These are phyloP conservation scores for Cydia fagiglandana DNA, from an alignment of 1,140 invertebrate species.

Conservation along the genomic window DNA sequence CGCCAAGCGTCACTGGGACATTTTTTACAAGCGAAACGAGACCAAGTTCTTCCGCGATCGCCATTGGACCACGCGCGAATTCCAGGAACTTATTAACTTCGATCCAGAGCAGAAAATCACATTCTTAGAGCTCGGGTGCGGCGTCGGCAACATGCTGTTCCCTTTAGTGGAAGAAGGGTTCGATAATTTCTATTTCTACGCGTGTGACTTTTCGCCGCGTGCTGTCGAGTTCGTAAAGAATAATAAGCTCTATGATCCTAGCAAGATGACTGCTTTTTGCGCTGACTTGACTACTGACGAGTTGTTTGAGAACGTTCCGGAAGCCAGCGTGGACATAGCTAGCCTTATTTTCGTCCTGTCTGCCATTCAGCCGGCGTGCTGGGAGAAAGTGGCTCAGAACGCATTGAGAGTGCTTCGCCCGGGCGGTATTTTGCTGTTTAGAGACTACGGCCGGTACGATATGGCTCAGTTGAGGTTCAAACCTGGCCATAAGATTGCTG, in stretches of 20 bases:
- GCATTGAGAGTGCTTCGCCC: slow-evolving; percentile 85
- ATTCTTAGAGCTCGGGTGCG: slow-evolving; percentile 96
- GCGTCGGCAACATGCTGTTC: slow-evolving; percentile 98
- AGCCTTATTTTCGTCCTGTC: slow-evolving; percentile 98
- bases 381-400: slow-evolving; percentile 84
- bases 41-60: slow-evolving; percentile 97
- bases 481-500: slow-evolving; percentile 93
- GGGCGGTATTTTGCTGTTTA: slow-evolving; percentile 92
- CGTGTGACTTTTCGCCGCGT: slow-evolving; percentile 96
- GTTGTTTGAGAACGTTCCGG: slow-evolving; percentile 80
- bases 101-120: slow-evolving; percentile 64
- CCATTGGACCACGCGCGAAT: slow-evolving; percentile 98
- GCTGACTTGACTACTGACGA: slow-evolving; percentile 84
- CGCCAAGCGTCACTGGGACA: slow-evolving; percentile 96
- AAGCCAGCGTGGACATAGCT: slow-evolving; percentile 87
- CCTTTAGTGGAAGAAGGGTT: slow-evolving; percentile 91
- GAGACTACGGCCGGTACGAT: slow-evolving; percentile 99
- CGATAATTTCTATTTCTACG: slow-evolving; percentile 87
- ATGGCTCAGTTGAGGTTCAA: slow-evolving; percentile 97
- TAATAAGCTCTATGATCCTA: slow-evolving; percentile 81
- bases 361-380: slow-evolving; percentile 93
- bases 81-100: slow-evolving; percentile 86
- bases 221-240: slow-evolving; percentile 93
- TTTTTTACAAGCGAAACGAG: slow-evolving; percentile 98
- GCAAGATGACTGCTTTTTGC: slow-evolving; percentile 87